Conservation (phyloP, 2,797 vertebrate genomes). For the Eupleurogrammus muticus region DNA sequence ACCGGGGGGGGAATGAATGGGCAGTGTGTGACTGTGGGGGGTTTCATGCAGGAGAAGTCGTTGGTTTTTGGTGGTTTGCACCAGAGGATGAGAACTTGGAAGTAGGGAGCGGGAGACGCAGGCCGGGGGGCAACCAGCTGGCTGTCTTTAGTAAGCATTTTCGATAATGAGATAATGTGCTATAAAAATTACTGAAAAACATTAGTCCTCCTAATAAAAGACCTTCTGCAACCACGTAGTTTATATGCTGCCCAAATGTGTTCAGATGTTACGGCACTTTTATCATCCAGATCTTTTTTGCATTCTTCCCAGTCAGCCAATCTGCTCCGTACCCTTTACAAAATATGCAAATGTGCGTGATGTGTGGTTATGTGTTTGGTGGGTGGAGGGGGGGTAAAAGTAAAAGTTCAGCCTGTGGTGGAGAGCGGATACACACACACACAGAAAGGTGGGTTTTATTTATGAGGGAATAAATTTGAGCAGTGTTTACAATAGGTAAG, state of each 20-base stretch:
- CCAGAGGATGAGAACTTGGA: too few species aligned
- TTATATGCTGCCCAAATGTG: slow-evolving; percentile 1
- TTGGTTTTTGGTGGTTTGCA: too few species aligned
- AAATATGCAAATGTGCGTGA: slow-evolving; percentile 34
- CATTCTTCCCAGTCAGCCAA: slow-evolving; percentile 20
- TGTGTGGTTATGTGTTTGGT: slow-evolving; percentile 28
- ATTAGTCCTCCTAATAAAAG: not conserved
- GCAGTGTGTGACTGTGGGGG: too few species aligned
- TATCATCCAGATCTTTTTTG: slow-evolving; percentile 23
- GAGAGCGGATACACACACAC: slow-evolving; percentile 6
- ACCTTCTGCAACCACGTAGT: not conserved
- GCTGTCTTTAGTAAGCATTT: too few species aligned
- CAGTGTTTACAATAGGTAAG: not conserved
- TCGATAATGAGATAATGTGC: not conserved
- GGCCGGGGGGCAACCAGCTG: too few species aligned
- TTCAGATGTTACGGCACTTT: slow-evolving; percentile 9
- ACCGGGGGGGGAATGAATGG: too few species aligned
- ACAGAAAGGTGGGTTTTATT: slow-evolving; percentile 12
- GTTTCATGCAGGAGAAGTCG: too few species aligned
- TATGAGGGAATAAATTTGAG: slow-evolving; percentile 7
- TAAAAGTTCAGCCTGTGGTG: slow-evolving; percentile 18
- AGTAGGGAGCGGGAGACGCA: too few species aligned
- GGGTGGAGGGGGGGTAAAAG: not conserved
- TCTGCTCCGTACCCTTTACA: slow-evolving; percentile 12
- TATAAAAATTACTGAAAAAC: not conserved